phyloP scores from a whole-genome alignment of 1,140 invertebrate species.

The Aethina tumida region DNA sequence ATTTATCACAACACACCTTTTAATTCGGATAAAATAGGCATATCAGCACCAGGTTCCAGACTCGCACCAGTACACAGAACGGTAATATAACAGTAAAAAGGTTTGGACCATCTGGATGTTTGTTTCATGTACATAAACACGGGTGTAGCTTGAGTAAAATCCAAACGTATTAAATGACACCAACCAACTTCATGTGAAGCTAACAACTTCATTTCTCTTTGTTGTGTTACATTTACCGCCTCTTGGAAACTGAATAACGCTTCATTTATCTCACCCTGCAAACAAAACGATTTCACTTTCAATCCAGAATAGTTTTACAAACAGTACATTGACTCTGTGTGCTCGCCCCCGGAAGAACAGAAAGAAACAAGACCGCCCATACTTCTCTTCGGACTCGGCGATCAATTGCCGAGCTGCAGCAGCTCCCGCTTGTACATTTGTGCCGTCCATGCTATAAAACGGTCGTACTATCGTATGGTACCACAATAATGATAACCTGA shows the following conservation, averaged over 20 bases:
- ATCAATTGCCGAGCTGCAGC: slow-evolving; percentile 50
- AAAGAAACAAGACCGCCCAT: slow-evolving; percentile 55
- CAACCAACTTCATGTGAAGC: slow-evolving; percentile 64
- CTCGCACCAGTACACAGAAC: slow-evolving; percentile 30
- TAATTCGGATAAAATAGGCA: not conserved
- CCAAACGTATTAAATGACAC: slow-evolving; percentile 57
- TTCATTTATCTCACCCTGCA: slow-evolving; percentile 49
- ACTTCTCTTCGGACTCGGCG: slow-evolving; percentile 47
- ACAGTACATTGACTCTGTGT: slow-evolving; percentile 53
- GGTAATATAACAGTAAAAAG: slow-evolving; percentile 60
- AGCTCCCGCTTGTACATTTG: slow-evolving; percentile 48
- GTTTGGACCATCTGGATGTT: slow-evolving; percentile 57
- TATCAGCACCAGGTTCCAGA: slow-evolving; percentile 6
- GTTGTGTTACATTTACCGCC: slow-evolving; percentile 49
- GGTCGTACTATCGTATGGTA: slow-evolving; percentile 65
- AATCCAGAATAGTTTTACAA: too few relatives aligned
- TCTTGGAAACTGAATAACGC: slow-evolving; percentile 50
- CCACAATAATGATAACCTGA: slow-evolving; percentile 58
- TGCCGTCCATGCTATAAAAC: slow-evolving; percentile 59
- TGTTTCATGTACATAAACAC: slow-evolving; percentile 49
- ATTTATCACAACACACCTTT: not conserved
- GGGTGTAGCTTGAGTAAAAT: slow-evolving; percentile 46
- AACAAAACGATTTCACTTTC: too few relatives aligned
- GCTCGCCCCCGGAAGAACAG: slow-evolving; percentile 60
- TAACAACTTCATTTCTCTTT: slow-evolving; percentile 55